A percentile compares a stretch with the other conserved stretches of the same genome.
phyloP scores from a whole-genome alignment of 1,140 invertebrate genomes.

The Drosophila kikkawai region DNA sequence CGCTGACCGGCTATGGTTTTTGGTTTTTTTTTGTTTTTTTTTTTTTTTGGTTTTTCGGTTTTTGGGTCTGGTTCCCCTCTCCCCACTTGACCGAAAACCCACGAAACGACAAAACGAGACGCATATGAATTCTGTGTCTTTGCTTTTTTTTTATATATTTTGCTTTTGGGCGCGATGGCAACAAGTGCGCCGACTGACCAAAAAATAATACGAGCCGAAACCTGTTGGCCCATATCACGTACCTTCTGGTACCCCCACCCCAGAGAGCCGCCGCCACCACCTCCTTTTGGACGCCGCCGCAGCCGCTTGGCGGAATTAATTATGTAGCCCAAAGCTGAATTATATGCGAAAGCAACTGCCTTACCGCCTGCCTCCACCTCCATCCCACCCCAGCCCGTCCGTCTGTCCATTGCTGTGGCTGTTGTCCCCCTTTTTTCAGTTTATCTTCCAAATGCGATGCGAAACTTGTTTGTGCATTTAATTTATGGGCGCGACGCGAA shows the following conservation, averaged over 20 bases:
- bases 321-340: slow-evolving; percentile 83
- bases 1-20: slow-evolving; percentile 44
- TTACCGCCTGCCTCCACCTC: slow-evolving; percentile 9
- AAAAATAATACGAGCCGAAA: slow-evolving; percentile 50
- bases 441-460: slow-evolving; percentile 70
- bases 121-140: slow-evolving; percentile 66
- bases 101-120: slow-evolving; percentile 66
- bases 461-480: slow-evolving; percentile 82
- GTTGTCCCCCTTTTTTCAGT: slow-evolving; percentile 66
- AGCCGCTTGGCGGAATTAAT: slow-evolving; percentile 75
- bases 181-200: slow-evolving; percentile 69
- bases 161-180: slow-evolving; percentile 62
- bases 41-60: slow-evolving; percentile 24
- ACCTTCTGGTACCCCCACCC: slow-evolving; percentile 55
- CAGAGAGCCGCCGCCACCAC: slow-evolving; percentile 27
- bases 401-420: slow-evolving; percentile 13
- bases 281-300: slow-evolving; percentile 47
- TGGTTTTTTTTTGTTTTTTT: not conserved
- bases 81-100: slow-evolving; percentile 51
- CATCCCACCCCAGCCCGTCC: slow-evolving; percentile 15
- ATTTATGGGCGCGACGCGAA: slow-evolving; percentile 78
- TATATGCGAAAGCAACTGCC: slow-evolving; percentile 80
- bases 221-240: slow-evolving; percentile 83
- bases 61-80: slow-evolving; percentile 39
- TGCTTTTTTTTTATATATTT: slow-evolving; percentile 24